phyloP scores from a whole-genome alignment of 2,113 vertebrate species.

The Osmerus eperlanus region DNA sequence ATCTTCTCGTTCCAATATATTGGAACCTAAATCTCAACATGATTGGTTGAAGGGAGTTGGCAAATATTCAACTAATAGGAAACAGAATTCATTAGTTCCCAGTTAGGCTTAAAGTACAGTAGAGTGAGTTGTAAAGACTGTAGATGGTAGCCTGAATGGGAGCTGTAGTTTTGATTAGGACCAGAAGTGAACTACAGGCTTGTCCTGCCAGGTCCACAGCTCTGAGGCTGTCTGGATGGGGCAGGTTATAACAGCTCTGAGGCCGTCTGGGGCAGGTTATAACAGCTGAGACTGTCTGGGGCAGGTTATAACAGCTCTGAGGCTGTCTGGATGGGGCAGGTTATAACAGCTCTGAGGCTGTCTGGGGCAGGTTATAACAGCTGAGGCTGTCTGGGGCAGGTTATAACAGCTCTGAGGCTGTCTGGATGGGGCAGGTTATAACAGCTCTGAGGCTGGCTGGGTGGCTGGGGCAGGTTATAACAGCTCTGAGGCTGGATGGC shows the following conservation, averaged over 20 bases:
- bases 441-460: neutral
- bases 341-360: slow-evolving; percentile 6
- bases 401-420: slow-evolving; percentile 8
- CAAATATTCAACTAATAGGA: neutral
- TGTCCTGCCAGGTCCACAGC: too few relatives aligned
- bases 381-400: neutral
- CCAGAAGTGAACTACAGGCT: too few relatives aligned
- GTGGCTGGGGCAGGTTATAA: slow-evolving; percentile 3
- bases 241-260: slow-evolving; percentile 6
- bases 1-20: slow-evolving; percentile 14
- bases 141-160: too few relatives aligned
- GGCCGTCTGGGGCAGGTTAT: slow-evolving; percentile 2
- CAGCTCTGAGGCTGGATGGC: neutral
- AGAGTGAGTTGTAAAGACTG: too few relatives aligned
- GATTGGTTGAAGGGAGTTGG: neutral
- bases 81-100: too few relatives aligned
- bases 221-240: neutral
- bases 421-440: slow-evolving; percentile 3
- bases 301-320: slow-evolving; percentile 8
- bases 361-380: slow-evolving; percentile 7
- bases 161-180: too few relatives aligned
- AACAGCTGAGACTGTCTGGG: neutral
- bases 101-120: too few relatives aligned
- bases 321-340: neutral
- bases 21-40: neutral